Base-by-base conservation (phyloP, 2,113 vertebrate species). In the Megalops atlanticus region DNA sequence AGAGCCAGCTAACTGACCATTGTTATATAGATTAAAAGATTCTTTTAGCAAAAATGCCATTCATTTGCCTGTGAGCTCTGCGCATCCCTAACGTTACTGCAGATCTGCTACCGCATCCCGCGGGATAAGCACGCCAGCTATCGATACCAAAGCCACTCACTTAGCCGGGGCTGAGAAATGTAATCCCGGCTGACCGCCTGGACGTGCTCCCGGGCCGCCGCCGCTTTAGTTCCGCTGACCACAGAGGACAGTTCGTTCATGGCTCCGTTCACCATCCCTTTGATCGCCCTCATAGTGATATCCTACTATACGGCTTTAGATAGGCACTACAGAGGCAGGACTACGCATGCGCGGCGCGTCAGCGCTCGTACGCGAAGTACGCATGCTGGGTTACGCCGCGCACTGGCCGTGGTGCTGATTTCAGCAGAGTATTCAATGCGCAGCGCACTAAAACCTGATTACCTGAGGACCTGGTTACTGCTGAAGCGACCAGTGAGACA, bases 81-180 rank as follows among this genome's bases (percentile, higher is more conserved):
- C 58, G 58, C 58, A 64, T 64, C 58, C n/a, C n/a, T 31, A 8
- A 45, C 43, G 1, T 45, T 45, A 31, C 58, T 64, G 58, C 58
- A 64, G n/a, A 24, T 1, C 31, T 64, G 24, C 4, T 64, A 31
- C 8, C 58, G 7, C 58, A 10, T n/a, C n/a, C n/a, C n/a, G n/a
- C n/a, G n/a, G n/a, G n/a, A n/a, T n/a, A n/a, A n/a, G 58, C n/a
- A 64, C 58, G 8, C n/a, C 24, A 64, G n/a, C n/a, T 31, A 6
- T 10, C n/a, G n/a, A 64, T 31, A 31, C 10, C 8, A 64, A 64
- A 64, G 31, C 52, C 24, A 96, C 96, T 97, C 92, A 98, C 96
- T 98, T 86, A 98, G 95, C 64, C 96, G 94, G 58, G 96, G 96
- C 87, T 98, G 96, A 40, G 96, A 96, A 74, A 96, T 91, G 89